These are phyloP conservation scores for Potamilus streckersoni DNA, from an alignment of 1,140 invertebrate species.

Conservation along the genomic window DNA sequence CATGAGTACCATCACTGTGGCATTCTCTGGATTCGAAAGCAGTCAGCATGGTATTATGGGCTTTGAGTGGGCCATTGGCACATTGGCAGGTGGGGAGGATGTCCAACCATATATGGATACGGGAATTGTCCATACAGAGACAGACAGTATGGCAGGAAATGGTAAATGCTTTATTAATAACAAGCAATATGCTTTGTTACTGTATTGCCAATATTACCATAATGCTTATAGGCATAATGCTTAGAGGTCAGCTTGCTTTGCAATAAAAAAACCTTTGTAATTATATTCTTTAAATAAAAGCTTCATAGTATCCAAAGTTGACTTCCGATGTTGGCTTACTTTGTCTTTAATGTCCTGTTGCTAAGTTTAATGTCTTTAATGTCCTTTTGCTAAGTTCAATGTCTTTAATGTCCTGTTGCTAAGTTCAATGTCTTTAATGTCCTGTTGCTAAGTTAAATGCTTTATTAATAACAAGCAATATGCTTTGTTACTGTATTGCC, in stretches of 20 bases:
- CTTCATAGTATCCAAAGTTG: too few relatives aligned
- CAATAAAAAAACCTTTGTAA: too few relatives aligned
- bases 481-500: background rate
- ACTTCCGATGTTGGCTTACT: too few relatives aligned
- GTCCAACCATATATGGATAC: conserved; percentile 16
- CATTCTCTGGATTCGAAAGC: conserved; percentile 29
- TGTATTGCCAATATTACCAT: background rate
- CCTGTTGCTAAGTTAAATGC: too few relatives aligned
- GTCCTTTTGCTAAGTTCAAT: too few relatives aligned
- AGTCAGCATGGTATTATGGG: conserved; percentile 17
- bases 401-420: too few relatives aligned
- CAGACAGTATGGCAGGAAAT: conserved; percentile 1
- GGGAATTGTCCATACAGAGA: conserved; percentile 12
- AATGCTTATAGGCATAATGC: background rate
- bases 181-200: background rate
- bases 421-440: too few relatives aligned
- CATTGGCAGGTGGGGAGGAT: conserved; percentile 16
- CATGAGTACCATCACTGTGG: conserved; percentile 13
- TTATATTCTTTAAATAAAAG: too few relatives aligned
- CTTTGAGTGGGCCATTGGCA: conserved; percentile 30
- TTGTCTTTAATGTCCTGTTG: too few relatives aligned
- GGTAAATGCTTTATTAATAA: conserved; percentile 7
- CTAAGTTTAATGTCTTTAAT: too few relatives aligned
- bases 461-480: background rate
- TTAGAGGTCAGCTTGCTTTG: too few relatives aligned